Evolutionary conservation across 2,797 vertebrate genomes (phyloP), one percentile per base, ranked within the genome.

Genomic region (Lophius americanus): DNA sequence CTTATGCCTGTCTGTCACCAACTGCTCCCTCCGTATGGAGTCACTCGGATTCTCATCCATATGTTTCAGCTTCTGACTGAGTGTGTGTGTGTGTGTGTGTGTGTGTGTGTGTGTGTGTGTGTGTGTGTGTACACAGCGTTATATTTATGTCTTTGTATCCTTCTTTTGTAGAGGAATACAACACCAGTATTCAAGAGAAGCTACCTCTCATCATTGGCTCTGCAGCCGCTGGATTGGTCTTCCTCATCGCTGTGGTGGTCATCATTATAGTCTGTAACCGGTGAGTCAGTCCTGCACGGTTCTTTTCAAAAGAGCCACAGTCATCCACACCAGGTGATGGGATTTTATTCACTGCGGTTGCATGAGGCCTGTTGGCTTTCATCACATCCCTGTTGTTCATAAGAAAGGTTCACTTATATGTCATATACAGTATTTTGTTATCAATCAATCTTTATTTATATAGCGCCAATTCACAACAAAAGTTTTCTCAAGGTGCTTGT

Each of bases 101-200:
- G 60, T 70, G 48, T 71, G 73, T 68, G 46, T 60, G 44, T 43
- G 35, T 60, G 49, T 51, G 65, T 38, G 49, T 14, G 38, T 62
- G 55, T 39, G n/a, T 35, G 39, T 35, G 36, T 68, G 56, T 23
- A 23, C 23, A 23, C 23, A 23, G 54, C 61, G 33, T 54, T 51
- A 1, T 81, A 58, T 70, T 78, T 60, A 69, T 81, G 32, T 61
- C 6, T 74, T 50, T 77, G n/a, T 64, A 64, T 76, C 3, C 77
- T 54, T n/a, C 65, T 44, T 75, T 54, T 75, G 7, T 84, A 99
- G 98, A 95, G 0, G 97, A 99, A 82, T 99, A 99, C 89, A 98
- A 98, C 92, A 98, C 95, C 70, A 99, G 96, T 38, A 95, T 99
- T 80, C 96, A 98, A 90, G 98, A 99, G 93, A 98, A 99, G 85